Conservation (phyloP, 2,888 invertebrate genomes). For the Pandemis cinnamomeana region DNA sequence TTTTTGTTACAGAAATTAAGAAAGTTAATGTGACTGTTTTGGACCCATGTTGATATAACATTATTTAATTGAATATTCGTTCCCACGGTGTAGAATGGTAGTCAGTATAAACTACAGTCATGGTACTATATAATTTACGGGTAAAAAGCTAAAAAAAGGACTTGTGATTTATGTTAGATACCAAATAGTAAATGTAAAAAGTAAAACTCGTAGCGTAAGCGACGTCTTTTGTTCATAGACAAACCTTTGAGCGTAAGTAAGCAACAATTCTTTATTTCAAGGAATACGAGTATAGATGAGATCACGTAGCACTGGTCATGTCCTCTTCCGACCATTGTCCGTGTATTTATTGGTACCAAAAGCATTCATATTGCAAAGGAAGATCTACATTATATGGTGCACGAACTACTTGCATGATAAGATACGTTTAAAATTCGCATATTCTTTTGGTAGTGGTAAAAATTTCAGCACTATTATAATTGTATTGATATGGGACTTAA, state of each 20-base stretch:
- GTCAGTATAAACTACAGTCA: no score
- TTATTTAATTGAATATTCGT: no score
- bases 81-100: no score
- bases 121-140: no score
- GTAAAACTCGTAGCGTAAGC: neutral
- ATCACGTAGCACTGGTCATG: conserved; percentile 27
- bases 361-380: conserved; percentile 28
- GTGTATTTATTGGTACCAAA: conserved; percentile 36
- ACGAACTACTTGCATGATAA: conserved; percentile 9
- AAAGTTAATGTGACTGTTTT: no score
- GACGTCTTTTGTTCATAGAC: neutral
- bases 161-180: no score
- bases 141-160: no score
- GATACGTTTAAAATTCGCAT: neutral
- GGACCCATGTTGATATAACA: no score
- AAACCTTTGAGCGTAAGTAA: conserved; percentile 2
- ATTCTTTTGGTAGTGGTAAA: neutral
- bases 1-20: no score
- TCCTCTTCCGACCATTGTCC: conserved; percentile 13
- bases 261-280: conserved; percentile 11
- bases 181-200: neutral
- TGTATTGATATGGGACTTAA: neutral
- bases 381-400: conserved; percentile 9
- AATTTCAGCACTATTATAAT: neutral
- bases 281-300: conserved; percentile 17